A percentile compares a stretch with the other conserved stretches of the same genome.
These are phyloP conservation scores for Luperina nickerlii DNA, from an alignment of 2,888 invertebrate species.

Conservation along the genomic window DNA sequence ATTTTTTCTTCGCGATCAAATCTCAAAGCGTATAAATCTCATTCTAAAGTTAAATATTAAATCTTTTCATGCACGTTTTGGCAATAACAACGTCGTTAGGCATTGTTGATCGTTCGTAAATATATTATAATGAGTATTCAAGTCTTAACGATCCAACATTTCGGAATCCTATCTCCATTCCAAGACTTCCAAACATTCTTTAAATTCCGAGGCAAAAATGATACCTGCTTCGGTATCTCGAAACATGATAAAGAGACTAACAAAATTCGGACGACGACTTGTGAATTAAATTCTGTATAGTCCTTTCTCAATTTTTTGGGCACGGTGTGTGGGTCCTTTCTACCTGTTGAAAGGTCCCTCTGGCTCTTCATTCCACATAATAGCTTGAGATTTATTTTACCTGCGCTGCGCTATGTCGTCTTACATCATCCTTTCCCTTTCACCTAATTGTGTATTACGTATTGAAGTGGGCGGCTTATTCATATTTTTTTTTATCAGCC, in stretches of 20 bases:
- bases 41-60: background rate
- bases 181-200: conserved; percentile 10
- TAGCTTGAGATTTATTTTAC: conserved; percentile 27
- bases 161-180: conserved; percentile 26
- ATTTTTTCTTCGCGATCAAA: background rate
- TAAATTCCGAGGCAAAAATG: conserved; percentile 11
- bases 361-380: background rate
- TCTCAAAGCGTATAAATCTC: background rate
- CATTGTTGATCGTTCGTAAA: conserved; percentile 27
- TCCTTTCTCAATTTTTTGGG: conserved; percentile 15
- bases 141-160: conserved; percentile 9
- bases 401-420: conserved; percentile 15
- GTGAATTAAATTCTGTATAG: conserved; percentile 19
- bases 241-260: conserved; percentile 21
- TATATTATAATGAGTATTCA: conserved; percentile 28
- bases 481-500: conserved; percentile 15
- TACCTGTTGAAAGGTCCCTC: conserved; percentile 39
- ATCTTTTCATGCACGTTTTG: conserved; percentile 36
- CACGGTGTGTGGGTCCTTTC: conserved; percentile 21
- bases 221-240: conserved; percentile 26
- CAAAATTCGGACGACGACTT: background rate
- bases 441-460: conserved; percentile 11
- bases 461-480: conserved; percentile 1
- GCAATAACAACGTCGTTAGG: conserved; percentile 40
- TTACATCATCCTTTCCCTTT: conserved; percentile 26